Base-by-base conservation (phyloP, 2,888 invertebrate species). In the Leucoma salicis region DNA sequence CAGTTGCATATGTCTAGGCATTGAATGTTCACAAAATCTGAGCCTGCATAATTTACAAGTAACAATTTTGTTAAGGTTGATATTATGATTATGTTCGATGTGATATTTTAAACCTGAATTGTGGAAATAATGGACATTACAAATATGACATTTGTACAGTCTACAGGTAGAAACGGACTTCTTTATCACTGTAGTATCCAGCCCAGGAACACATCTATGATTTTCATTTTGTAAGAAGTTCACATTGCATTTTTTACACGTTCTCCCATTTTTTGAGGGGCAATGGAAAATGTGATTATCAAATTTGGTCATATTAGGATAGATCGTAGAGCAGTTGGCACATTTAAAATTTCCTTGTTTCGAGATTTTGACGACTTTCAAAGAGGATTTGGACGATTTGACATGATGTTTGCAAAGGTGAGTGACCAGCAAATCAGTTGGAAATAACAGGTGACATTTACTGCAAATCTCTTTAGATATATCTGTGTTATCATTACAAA, bases 321-420 rank as follows among this genome's bases (percentile, higher is more conserved):
- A 60, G 0, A 36, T 1, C 0, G 49, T 1, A 0, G 2, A 5
- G 3, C 59, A 60, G 0, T 18, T 1, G 0, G 15, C 1, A 4
- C 60, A 61, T 15, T 46, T 35, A 0, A 32, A 27, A 0, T 39
- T 12, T 0, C 34, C 7, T 3, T 16, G 45, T 0, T 14, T 34
- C 0, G 49, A 10, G 0, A 35, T 46, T 5, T 42, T 24, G 0
- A 46, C 41, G 1, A 61, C 28, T 0, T 54, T 18, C 0, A 54
- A 43, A 5, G 27, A 42, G 0, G 49, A 54, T 2, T 62, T 42
- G 2, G 38, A 24, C 3, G 27, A 25, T 2, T 57, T 53, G 1
- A 62, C 66, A 11, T 75, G 76, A 6, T 76, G 76, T 3, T 70
- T 69, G 2, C 69, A 61, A 0, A 75, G 35, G 32, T 77, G 77